phyloP scores from a whole-genome alignment of 2,888 invertebrate species.

The Candidula unifasciata region DNA sequence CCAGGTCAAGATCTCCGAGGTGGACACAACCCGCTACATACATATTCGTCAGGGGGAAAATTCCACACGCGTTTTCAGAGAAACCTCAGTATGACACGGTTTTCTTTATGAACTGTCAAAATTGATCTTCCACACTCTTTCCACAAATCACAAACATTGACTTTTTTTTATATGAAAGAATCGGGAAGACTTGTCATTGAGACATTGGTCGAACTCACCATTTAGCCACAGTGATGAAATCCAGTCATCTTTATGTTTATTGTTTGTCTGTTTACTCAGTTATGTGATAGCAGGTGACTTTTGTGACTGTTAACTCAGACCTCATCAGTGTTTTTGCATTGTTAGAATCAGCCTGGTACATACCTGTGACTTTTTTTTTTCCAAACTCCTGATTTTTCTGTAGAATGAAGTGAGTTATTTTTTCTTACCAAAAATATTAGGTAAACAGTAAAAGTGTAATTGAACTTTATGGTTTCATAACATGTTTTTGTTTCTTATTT shows the following conservation, averaged over 20 bases:
- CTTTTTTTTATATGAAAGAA: background rate
- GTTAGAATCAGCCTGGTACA: no score
- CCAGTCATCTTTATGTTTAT: background rate
- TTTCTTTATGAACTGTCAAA: background rate
- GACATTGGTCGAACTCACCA: background rate
- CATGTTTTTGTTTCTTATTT: no score
- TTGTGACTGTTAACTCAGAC: no score
- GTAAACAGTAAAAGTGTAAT: no score
- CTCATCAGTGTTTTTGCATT: no score
- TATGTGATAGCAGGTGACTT: background rate
- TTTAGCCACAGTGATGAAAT: background rate
- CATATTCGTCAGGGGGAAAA: conserved; percentile 78
- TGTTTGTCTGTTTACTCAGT: background rate
- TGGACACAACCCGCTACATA: conserved; percentile 78
- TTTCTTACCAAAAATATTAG: no score
- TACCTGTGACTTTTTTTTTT: no score
- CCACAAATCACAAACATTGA: background rate
- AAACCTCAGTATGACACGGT: conserved; percentile 76
- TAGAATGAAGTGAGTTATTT: no score
- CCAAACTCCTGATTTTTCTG: no score
- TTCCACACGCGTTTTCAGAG: conserved; percentile 77
- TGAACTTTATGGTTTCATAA: no score
- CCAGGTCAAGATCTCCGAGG: conserved; percentile 76
- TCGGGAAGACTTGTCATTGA: background rate
- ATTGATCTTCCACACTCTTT: conserved; percentile 5